These are phyloP conservation scores for Melieria picta DNA, from an alignment of 2,888 invertebrate species.

Conservation along the genomic window DNA sequence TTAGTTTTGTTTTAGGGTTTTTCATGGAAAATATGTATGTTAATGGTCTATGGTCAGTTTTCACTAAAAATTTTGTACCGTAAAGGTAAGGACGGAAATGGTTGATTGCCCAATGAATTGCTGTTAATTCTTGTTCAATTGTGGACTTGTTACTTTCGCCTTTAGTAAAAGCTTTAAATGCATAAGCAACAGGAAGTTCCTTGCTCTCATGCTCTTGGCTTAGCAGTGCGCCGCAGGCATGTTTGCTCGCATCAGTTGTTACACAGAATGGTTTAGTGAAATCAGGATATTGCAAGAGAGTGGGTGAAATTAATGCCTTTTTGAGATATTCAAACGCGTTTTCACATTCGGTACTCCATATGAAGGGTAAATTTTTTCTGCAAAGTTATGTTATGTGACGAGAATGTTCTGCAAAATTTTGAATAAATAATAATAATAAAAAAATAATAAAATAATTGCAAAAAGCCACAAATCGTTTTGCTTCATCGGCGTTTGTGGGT, in stretches of 20 bases:
- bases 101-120: not conserved
- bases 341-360: not conserved
- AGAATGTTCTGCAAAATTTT: not conserved
- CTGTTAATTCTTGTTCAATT: conserved; percentile 9
- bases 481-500: not conserved
- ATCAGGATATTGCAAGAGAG: not conserved
- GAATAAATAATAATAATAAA: too few species aligned
- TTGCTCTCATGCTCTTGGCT: not conserved
- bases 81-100: conserved; percentile 8
- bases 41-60: conserved; percentile 8
- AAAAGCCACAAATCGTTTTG: too few species aligned
- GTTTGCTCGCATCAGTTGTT: conserved; percentile 3
- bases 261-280: not conserved
- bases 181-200: not conserved
- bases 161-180: not conserved
- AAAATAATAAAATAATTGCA: too few species aligned
- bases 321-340: conserved; percentile 1
- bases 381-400: not conserved
- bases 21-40: conserved; percentile 14
- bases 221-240: not conserved
- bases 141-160: not conserved
- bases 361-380: not conserved
- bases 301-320: not conserved
- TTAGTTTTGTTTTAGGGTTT: not conserved
- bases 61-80: conserved; percentile 1